phyloP scores from a whole-genome alignment of 2,888 invertebrate genomes.

The Spatulosminthurus flaviceps region DNA sequence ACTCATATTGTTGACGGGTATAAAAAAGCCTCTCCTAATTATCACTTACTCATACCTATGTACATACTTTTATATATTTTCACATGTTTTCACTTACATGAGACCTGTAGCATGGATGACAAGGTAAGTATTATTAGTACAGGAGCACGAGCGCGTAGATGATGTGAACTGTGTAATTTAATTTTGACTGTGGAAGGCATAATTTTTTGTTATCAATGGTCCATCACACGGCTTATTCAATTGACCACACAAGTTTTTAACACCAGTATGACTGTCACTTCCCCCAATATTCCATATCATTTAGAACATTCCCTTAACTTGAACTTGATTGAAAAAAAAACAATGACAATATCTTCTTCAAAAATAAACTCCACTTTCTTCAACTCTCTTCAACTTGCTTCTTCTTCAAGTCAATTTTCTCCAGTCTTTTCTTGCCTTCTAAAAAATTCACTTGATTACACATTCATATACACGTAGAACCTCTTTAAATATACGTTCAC shows the following conservation, averaged over 20 bases:
- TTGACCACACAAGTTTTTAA: not conserved
- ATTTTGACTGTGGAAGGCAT: constrained; percentile 51
- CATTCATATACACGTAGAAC: too few species aligned
- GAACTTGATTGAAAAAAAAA: not conserved
- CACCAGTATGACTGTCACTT: not conserved
- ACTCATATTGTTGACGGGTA: too few species aligned
- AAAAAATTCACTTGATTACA: too few species aligned
- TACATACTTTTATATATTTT: too few species aligned
- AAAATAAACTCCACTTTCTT: not conserved
- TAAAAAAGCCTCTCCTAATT: too few species aligned
- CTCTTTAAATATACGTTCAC: too few species aligned
- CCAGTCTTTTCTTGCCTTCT: too few species aligned
- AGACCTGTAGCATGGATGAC: constrained; percentile 26
- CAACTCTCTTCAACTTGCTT: not conserved
- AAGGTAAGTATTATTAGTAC: constrained; percentile 34
- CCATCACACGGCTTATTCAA: constrained; percentile 10
- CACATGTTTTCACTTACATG: constrained; percentile 33
- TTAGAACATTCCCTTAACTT: not conserved
- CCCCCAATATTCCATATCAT: not conserved
- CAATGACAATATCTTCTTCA: too few species aligned
- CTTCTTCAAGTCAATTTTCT: too few species aligned
- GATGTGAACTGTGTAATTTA: constrained; percentile 36
- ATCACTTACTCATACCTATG: too few species aligned
- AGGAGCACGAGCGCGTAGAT: constrained; percentile 34
- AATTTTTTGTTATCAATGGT: constrained; percentile 36